Evolutionary conservation across 2,888 invertebrate species (phyloP), one percentile per base, ranked within the genome.

Genomic region (Balanococcus diminutus): DNA sequence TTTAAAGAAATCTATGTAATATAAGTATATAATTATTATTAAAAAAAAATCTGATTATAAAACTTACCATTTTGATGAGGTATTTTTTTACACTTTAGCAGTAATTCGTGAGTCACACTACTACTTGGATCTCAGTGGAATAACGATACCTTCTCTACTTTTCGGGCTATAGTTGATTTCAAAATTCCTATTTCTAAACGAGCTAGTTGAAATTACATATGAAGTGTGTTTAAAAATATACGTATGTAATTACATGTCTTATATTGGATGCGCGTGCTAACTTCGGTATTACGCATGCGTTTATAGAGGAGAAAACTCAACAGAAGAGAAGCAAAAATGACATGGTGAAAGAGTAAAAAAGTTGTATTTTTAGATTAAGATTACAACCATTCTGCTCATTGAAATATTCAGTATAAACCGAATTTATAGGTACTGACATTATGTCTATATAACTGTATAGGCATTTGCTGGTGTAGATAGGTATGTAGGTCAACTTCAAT

Each of bases 121-220:
- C n/a, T n/a, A n/a, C n/a, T n/a, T n/a, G 19, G 36, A 22, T 56
- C 75, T 36, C 11, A 9, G 19, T 36, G n/a, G 16, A 36, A 19
- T 79, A 79, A 79, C 19, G 36, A 79, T 79, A 79, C 28, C 75
- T 36, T n/a, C 75, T 36, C n/a, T 67, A 79, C 36, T 79, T 36
- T 19, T 4, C 28, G 67, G 67, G 67, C 67, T 82, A 67, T 61
- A 84, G 84, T 36, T 84, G 84, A 84, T 84, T 61, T 61, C 72
- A 84, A 84, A 84, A 84, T 67, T 84, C 36, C 67, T 84, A 61
- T 84, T 36, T 36, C 36, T 19, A 36, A 79, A 79, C 75, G 75
- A 79, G 36, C 32, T 32, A 79, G 75, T 79, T 79, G 36, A 79
- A 79, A 79, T 79, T 79, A 79, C 75, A 32, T 19, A 36, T 36